Percentiles rank a stretch among this genome's conserved stretches.
phyloP scores from a whole-genome alignment of 92 coral and sea anemone genomes.

The Porites lobata region DNA sequence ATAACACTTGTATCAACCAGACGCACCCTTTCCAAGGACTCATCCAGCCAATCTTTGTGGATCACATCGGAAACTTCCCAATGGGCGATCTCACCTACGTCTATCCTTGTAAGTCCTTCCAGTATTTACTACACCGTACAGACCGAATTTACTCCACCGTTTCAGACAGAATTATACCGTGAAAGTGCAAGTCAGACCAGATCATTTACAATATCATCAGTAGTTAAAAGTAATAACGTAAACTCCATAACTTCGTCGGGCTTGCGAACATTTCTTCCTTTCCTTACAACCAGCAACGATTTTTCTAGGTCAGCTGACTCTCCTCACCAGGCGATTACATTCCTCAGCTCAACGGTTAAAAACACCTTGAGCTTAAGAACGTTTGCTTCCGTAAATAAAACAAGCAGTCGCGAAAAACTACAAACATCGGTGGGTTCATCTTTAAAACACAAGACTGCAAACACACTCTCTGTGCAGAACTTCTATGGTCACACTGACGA shows the following conservation, averaged over 20 bases:
- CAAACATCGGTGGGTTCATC: not conserved
- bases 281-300: not conserved
- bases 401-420: not conserved
- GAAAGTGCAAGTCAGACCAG: not conserved
- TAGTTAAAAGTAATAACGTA: not conserved
- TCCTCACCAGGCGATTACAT: not conserved
- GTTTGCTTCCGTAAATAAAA: not conserved
- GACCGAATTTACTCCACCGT: not conserved
- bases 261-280: not conserved
- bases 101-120: not conserved
- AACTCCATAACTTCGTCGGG: not conserved
- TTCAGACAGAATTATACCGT: not conserved
- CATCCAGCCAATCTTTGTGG: not conserved
- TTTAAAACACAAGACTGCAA: not conserved
- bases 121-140: not conserved
- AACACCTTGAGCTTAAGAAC: not conserved
- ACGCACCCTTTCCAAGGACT: not conserved
- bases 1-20: not conserved
- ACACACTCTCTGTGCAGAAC: not conserved
- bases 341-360: not conserved
- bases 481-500: not conserved
- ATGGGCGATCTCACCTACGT: not conserved
- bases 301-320: not conserved
- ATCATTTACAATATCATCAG: not conserved
- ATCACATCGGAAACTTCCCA: not conserved